A percentile compares a stretch with the other conserved stretches of the same genome.
Evolutionary conservation across 2,888 invertebrate genomes (phyloP).

Genomic region (Gymnoscelis rufifasciata): DNA sequence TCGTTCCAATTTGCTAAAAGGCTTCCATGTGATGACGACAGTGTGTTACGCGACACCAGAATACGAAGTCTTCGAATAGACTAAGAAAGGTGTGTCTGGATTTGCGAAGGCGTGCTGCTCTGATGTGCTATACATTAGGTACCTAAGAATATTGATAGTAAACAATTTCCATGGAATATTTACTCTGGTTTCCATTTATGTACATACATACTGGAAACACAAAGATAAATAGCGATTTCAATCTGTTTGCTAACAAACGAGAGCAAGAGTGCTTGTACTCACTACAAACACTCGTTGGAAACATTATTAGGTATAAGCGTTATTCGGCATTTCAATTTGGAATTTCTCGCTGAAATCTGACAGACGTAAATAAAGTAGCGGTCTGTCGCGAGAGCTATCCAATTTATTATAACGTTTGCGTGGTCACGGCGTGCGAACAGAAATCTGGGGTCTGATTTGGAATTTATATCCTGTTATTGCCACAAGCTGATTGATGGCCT

Average conservation of each 20-base stretch:
- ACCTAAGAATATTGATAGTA: neutral
- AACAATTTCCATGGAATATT: conserved; percentile 2
- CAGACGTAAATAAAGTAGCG: conserved; percentile 21
- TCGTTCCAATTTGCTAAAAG: conserved; percentile 62
- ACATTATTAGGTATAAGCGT: conserved; percentile 26
- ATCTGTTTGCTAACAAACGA: conserved; percentile 11
- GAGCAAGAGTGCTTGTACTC: conserved; percentile 9
- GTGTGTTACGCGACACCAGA: conserved; percentile 48
- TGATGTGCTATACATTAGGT: conserved; percentile 4
- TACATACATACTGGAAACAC: conserved; percentile 4
- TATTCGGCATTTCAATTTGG: conserved; percentile 32
- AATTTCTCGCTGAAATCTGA: conserved; percentile 29
- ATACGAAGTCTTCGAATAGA: conserved; percentile 36
- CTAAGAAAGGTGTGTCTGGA: conserved; percentile 43
- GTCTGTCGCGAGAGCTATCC: conserved; percentile 33
- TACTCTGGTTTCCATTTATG: conserved; percentile 2
- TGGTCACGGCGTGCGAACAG: conserved; percentile 33
- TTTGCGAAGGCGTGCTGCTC: conserved; percentile 28
- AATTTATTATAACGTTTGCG: conserved; percentile 45
- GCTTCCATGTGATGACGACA: conserved; percentile 43
- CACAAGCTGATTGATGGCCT: conserved; percentile 43
- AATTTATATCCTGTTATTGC: conserved; percentile 37
- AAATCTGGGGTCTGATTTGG: conserved; percentile 34
- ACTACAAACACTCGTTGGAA: conserved; percentile 2
- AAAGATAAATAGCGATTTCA: conserved; percentile 12